phyloP scores from a whole-genome alignment of 2,113 vertebrate species.

The Clarias batrachus region DNA sequence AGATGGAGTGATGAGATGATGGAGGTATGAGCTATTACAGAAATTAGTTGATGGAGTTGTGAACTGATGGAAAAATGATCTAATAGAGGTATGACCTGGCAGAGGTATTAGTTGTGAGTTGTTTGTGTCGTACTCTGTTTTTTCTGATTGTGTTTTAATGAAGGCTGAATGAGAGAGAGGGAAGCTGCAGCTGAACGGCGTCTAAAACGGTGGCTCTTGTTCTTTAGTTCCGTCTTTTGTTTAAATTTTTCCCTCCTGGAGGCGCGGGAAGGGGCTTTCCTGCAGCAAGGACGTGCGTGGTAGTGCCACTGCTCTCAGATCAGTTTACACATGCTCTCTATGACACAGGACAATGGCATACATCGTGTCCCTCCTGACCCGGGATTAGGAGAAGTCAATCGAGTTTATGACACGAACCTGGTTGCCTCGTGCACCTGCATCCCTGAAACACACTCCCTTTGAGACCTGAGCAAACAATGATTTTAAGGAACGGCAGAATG shows the following conservation, averaged over 20 bases:
- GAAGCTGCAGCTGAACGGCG: slow-evolving; percentile 44
- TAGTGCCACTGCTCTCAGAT: slow-evolving; percentile 34
- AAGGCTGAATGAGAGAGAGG: slow-evolving; percentile 10
- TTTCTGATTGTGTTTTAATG: neutral
- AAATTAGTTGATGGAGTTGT: neutral
- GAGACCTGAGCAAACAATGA: slow-evolving; percentile 48
- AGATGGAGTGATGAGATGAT: neutral
- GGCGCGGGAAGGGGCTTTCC: slow-evolving; percentile 51
- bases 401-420: slow-evolving; percentile 36
- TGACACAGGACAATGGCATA: slow-evolving; percentile 18
- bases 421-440: slow-evolving; percentile 46
- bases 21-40: too few relatives aligned
- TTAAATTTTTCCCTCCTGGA: slow-evolving; percentile 49
- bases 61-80: neutral
- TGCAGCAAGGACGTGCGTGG: slow-evolving; percentile 36
- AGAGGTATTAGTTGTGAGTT: neutral
- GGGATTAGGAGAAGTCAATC: slow-evolving; percentile 1
- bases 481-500: slow-evolving; percentile 11
- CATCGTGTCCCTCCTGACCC: neutral
- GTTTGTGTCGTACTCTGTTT: neutral
- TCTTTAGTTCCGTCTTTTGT: slow-evolving; percentile 56
- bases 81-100: neutral
- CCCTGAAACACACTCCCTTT: slow-evolving; percentile 34
- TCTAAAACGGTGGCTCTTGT: slow-evolving; percentile 43
- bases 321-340: slow-evolving; percentile 25